Percentiles rank a stretch among this genome's conserved stretches.
Conservation (phyloP, 53 echinoderm and acorn worm species). For the Antedon mediterranea region DNA sequence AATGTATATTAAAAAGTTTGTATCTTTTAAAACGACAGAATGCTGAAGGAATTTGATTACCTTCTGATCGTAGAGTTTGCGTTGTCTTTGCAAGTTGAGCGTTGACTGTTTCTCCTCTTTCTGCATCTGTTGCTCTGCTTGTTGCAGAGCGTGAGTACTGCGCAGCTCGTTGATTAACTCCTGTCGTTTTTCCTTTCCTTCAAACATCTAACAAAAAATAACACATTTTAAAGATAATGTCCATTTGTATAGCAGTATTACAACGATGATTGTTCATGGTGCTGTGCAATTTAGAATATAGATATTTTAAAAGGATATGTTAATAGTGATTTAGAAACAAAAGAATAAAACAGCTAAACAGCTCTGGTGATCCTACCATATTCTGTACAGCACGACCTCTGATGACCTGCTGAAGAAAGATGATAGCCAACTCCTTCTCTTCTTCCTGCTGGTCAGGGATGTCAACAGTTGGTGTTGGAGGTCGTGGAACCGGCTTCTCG, state of each 20-base stretch:
- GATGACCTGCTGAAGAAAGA: constrained; percentile 98
- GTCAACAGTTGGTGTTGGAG: constrained; percentile 90
- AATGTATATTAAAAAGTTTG: neutral
- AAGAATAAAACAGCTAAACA: no score
- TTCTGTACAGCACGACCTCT: constrained; percentile 88
- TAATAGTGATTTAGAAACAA: no score
- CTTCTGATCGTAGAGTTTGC: constrained; percentile 26
- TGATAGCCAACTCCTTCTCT: constrained; percentile 69
- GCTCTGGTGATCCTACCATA: constrained; percentile 38
- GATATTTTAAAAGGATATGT: no score
- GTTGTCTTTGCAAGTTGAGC: constrained; percentile 83
- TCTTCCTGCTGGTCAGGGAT: constrained; percentile 75
- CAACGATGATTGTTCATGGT: no score
- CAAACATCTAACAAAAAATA: constrained; percentile 99
- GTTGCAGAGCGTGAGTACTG: constrained; percentile 86
- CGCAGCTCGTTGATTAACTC: constrained; percentile 90
- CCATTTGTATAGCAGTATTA: no score
- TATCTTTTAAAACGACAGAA: neutral
- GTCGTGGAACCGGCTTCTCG: constrained; percentile 90
- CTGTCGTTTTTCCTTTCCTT: constrained; percentile 92
- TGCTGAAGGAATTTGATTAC: neutral
- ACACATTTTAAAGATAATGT: no score
- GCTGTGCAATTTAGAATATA: no score
- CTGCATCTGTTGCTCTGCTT: constrained; percentile 81
- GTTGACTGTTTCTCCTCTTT: constrained; percentile 92